Conservation (phyloP, 2,797 vertebrate species). For the Darevskia nairensis region DNA sequence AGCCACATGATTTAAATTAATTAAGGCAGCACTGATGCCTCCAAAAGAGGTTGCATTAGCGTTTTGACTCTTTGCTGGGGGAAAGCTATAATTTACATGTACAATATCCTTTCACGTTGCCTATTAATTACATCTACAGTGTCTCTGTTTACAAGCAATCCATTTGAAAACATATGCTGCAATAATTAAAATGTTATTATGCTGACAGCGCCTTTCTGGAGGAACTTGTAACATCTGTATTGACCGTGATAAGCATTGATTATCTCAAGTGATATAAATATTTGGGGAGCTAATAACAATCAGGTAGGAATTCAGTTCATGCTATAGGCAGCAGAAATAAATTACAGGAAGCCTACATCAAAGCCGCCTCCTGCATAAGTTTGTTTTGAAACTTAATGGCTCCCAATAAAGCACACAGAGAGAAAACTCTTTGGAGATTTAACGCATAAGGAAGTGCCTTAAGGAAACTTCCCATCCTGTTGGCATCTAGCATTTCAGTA, state of each 20-base stretch:
- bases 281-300: conserved; percentile 79
- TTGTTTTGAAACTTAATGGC: conserved; percentile 90
- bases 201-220: conserved; percentile 77
- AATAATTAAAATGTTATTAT: conserved; percentile 77
- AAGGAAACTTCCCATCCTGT: conserved; percentile 86
- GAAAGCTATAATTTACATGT: conserved; percentile 64
- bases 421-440: conserved; percentile 82
- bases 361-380: conserved; percentile 84
- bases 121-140: conserved; percentile 56
- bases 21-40: conserved; percentile 71
- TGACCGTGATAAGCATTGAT: conserved; percentile 82
- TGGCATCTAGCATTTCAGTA: conserved; percentile 75
- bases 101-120: conserved; percentile 60
- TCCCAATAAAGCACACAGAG: conserved; percentile 86
- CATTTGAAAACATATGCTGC: conserved; percentile 67
- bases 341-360: conserved; percentile 93
- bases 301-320: conserved; percentile 77
- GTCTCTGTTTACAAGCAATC: conserved; percentile 64
- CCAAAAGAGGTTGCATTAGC: conserved; percentile 59
- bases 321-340: conserved; percentile 90
- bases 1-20: conserved; percentile 73
- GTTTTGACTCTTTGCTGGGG: conserved; percentile 54
- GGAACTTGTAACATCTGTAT: conserved; percentile 77
- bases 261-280: conserved; percentile 79
- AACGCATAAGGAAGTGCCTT: conserved; percentile 87